Percentiles rank a stretch among this genome's conserved stretches.
phyloP scores from a whole-genome alignment of 2,113 vertebrate genomes.

The Lagopus muta region DNA sequence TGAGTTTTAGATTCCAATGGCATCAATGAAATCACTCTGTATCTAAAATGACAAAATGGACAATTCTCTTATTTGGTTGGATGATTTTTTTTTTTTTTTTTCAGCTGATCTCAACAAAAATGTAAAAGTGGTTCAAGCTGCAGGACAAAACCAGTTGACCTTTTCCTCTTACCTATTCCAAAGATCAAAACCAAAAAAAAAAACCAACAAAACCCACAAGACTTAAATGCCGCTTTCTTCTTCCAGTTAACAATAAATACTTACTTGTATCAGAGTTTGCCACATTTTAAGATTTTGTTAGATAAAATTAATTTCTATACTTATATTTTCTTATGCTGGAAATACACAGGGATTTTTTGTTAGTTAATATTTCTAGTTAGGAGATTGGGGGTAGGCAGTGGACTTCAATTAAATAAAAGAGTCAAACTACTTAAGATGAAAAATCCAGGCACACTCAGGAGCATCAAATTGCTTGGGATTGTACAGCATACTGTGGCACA shows the following conservation, averaged over 20 bases:
- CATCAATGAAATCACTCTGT: not conserved
- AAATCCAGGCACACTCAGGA: not conserved
- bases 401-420: not conserved
- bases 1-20: not conserved
- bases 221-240: not conserved
- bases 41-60: not conserved
- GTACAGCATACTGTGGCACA: not conserved
- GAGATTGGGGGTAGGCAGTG: not conserved
- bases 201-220: not conserved
- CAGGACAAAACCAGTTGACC: not conserved
- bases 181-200: not conserved
- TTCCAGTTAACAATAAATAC: not conserved
- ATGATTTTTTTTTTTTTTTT: not conserved
- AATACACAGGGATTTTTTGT: accelerated
- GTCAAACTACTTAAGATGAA: not conserved
- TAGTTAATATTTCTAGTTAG: not conserved
- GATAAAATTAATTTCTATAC: not conserved
- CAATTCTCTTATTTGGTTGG: not conserved
- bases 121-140: not conserved
- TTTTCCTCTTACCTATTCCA: not conserved
- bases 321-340: not conserved
- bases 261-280: not conserved
- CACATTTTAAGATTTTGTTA: not conserved
- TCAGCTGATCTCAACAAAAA: not conserved
- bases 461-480: not conserved